Percentiles rank a stretch among this genome's conserved stretches.
Conservation (phyloP, 1,140 invertebrate genomes). For the Lucilia cuprina region DNA sequence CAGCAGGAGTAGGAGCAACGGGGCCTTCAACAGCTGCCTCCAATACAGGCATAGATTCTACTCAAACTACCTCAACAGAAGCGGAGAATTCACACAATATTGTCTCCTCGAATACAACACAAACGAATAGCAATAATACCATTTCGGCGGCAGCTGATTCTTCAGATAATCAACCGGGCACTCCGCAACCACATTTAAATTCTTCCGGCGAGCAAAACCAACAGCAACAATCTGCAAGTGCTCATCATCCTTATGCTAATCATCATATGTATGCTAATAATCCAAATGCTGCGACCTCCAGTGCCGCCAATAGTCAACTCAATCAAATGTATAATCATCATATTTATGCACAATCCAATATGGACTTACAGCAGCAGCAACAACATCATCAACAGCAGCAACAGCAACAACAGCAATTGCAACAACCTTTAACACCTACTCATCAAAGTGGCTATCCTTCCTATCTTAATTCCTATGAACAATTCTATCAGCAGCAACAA, state of each 20-base stretch:
- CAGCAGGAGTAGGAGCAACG: neutral
- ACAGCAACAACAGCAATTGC: constrained; percentile 45
- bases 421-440: constrained; percentile 39
- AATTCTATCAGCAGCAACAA: constrained; percentile 59
- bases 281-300: neutral
- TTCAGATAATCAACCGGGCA: constrained; percentile 61
- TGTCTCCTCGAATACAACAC: neutral
- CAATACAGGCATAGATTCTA: neutral
- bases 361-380: neutral
- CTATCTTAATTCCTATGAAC: constrained; percentile 60
- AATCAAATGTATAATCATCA: neutral
- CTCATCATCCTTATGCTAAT: neutral
- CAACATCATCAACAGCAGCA: constrained; percentile 40
- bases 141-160: constrained; percentile 61
- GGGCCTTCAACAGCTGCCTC: neutral
- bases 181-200: constrained; percentile 51
- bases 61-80: neutral
- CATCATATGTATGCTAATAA: neutral
- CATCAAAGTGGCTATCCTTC: constrained; percentile 48
- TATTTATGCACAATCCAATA: neutral
- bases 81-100: neutral
- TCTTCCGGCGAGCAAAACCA: neutral
- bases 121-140: constrained; percentile 46
- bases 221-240: constrained; percentile 35
- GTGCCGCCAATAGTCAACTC: neutral